These are phyloP conservation scores for Aleiodes leptofemur DNA, from an alignment of 2,888 invertebrate genomes.

Conservation along the genomic window DNA sequence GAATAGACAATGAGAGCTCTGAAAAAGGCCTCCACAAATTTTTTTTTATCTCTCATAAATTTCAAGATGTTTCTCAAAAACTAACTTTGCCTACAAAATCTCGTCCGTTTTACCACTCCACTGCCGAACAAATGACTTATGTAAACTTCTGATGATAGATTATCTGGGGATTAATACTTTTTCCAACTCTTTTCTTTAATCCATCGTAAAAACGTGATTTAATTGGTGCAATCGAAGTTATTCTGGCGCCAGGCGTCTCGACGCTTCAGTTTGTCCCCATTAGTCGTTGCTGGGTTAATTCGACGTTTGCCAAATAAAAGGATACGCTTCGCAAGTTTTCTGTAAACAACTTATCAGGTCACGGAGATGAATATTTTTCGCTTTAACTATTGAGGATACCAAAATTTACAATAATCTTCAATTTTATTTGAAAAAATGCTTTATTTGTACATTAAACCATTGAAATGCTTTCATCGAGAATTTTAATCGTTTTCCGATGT, in stretches of 20 bases:
- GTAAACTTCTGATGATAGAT: too few species aligned
- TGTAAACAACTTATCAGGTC: slow-evolving; percentile 48
- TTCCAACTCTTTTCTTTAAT: too few species aligned
- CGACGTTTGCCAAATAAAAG: slow-evolving; percentile 47
- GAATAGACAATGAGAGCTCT: too few species aligned
- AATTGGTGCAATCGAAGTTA: slow-evolving; percentile 16
- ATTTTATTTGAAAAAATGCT: neutral
- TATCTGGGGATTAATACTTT: too few species aligned
- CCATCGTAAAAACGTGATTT: neutral
- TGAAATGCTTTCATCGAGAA: slow-evolving; percentile 5
- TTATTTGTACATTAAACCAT: slow-evolving; percentile 7
- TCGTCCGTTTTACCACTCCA: too few species aligned
- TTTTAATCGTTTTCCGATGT: neutral
- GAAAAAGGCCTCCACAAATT: too few species aligned
- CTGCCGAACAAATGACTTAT: too few species aligned
- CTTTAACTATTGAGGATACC: neutral
- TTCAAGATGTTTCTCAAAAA: too few species aligned
- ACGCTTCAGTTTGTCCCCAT: slow-evolving; percentile 34
- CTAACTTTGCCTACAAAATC: too few species aligned
- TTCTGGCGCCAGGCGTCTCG: slow-evolving; percentile 43
- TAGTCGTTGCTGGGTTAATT: slow-evolving; percentile 43
- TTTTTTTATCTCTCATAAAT: too few species aligned
- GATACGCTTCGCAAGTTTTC: slow-evolving; percentile 46
- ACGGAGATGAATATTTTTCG: slow-evolving; percentile 3
- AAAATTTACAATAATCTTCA: neutral